These are phyloP conservation scores for Taeniopygia guttata DNA, from an alignment of 2,797 vertebrate species.

Conservation along the genomic window DNA sequence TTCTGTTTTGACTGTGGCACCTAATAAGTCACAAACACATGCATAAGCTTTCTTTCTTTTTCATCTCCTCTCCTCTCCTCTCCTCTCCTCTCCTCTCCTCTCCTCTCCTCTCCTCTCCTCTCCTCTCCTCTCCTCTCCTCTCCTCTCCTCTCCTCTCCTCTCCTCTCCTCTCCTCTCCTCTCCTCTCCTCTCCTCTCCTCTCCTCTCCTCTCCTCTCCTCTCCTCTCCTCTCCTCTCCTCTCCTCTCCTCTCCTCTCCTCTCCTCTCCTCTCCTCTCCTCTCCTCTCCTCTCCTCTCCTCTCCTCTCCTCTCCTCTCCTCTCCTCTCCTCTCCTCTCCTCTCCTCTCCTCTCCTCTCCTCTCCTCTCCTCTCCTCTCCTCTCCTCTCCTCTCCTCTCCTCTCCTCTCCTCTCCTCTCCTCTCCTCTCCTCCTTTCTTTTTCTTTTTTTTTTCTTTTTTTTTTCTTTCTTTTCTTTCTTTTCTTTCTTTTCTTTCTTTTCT, in stretches of 20 bases:
- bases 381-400: no score
- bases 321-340: no score
- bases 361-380: no score
- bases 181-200: no score
- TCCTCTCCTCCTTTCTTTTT: rapidly evolving
- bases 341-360: rapidly evolving
- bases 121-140: rapidly evolving
- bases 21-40: neutral
- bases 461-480: rapidly evolving
- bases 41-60: neutral
- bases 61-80: neutral
- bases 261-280: no score
- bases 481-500: no score
- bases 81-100: rapidly evolving
- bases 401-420: rapidly evolving
- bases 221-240: rapidly evolving
- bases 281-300: neutral
- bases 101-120: no score
- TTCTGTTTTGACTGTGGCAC: neutral
- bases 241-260: rapidly evolving
- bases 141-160: no score
- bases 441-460: rapidly evolving
- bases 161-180: no score
- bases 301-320: rapidly evolving
- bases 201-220: rapidly evolving